A percentile compares a stretch with the other conserved stretches of the same genome.
Conservation (phyloP, 2,888 invertebrate species). For the Drosophila conformis region DNA sequence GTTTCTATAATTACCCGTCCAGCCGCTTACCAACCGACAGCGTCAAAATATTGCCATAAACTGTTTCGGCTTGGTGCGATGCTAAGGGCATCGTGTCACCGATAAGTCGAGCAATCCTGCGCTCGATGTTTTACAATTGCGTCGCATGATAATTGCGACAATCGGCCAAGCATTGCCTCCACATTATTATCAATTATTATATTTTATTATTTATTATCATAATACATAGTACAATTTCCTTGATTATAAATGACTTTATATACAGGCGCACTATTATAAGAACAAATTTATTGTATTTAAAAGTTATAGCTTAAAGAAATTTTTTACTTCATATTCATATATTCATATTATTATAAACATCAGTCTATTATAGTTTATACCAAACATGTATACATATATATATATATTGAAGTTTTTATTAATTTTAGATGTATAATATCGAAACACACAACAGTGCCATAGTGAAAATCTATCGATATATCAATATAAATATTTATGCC, state of each 20-base stretch:
- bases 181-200: background rate
- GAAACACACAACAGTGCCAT: background rate
- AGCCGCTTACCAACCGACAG: conserved; percentile 32
- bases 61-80: conserved; percentile 2
- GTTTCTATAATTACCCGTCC: conserved; percentile 48
- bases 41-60: conserved; percentile 26
- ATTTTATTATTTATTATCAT: background rate
- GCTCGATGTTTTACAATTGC: background rate
- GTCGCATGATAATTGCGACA: background rate
- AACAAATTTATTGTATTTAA: background rate
- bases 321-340: background rate
- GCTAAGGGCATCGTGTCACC: background rate
- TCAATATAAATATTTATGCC: background rate
- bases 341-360: background rate
- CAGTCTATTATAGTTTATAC: background rate
- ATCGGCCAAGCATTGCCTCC: background rate
- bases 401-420: background rate
- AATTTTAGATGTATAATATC: background rate
- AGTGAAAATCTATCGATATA: background rate
- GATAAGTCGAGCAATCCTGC: background rate
- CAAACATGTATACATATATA: background rate
- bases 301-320: background rate
- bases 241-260: background rate
- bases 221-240: background rate
- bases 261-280: background rate